Evolutionary conservation across 2,113 vertebrate species (phyloP).

Genomic region (Neotoma lepida): DNA sequence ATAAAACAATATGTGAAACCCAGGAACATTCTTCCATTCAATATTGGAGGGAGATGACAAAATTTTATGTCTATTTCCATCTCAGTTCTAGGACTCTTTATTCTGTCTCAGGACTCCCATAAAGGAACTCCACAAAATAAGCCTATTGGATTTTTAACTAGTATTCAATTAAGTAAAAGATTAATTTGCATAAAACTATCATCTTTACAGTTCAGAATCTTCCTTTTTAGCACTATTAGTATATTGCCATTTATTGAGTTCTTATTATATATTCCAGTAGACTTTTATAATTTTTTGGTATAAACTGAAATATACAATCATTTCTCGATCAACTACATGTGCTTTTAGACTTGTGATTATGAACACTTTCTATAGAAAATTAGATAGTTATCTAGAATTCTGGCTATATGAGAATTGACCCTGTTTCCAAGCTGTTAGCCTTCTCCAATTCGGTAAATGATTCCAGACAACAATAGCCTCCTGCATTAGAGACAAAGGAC

Average conservation of each 20-base stretch:
- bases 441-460: background rate
- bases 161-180: background rate
- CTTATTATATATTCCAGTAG: background rate
- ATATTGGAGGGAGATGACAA: background rate
- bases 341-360: background rate
- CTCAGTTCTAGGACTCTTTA: background rate
- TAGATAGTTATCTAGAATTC: background rate
- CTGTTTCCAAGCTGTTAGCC: background rate
- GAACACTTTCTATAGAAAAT: background rate
- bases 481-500: background rate
- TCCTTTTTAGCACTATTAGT: background rate
- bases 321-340: background rate
- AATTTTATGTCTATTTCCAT: background rate
- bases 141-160: background rate
- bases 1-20: background rate
- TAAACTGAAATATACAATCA: background rate
- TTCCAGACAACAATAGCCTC: background rate
- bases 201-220: background rate
- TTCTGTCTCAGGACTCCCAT: background rate
- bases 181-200: background rate
- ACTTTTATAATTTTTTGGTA: background rate
- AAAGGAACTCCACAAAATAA: background rate
- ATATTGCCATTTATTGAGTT: background rate
- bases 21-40: background rate
- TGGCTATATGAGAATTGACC: background rate